Evolutionary conservation across 2,888 invertebrate genomes (phyloP).

Genomic region (Mythimna vitellina): DNA sequence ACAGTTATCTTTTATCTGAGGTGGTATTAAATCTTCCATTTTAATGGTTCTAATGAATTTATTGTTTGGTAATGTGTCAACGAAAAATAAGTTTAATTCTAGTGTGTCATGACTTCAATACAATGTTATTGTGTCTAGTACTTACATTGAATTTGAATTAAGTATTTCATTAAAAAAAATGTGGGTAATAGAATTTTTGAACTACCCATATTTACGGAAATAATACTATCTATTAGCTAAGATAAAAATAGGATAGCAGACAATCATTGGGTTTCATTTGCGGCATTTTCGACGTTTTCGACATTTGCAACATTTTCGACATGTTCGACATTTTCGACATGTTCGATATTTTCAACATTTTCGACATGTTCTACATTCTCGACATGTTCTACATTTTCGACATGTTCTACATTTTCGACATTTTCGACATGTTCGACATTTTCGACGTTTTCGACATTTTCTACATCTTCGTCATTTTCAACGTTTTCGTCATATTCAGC

Average conservation of each 20-base stretch:
- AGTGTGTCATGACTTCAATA: constrained; percentile 49
- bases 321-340: neutral
- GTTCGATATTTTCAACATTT: neutral
- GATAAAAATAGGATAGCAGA: neutral
- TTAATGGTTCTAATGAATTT: constrained; percentile 34
- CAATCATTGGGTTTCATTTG: constrained; percentile 4
- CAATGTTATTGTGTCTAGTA: neutral
- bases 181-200: neutral
- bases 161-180: neutral
- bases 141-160: neutral
- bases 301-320: no score
- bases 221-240: neutral
- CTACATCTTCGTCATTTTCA: no score
- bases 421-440: no score
- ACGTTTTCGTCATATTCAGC: neutral
- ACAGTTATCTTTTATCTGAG: constrained; percentile 75
- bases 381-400: no score
- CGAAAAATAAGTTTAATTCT: constrained; percentile 48
- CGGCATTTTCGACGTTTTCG: no score
- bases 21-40: constrained; percentile 75
- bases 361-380: neutral
- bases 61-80: constrained; percentile 38
- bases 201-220: neutral
- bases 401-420: no score
- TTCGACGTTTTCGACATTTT: neutral